Evolutionary conservation across 35 echinoderm and acorn worm genomes (phyloP), one percentile per base, ranked within the genome.

Genomic region (Holothuria glaberrima): DNA sequence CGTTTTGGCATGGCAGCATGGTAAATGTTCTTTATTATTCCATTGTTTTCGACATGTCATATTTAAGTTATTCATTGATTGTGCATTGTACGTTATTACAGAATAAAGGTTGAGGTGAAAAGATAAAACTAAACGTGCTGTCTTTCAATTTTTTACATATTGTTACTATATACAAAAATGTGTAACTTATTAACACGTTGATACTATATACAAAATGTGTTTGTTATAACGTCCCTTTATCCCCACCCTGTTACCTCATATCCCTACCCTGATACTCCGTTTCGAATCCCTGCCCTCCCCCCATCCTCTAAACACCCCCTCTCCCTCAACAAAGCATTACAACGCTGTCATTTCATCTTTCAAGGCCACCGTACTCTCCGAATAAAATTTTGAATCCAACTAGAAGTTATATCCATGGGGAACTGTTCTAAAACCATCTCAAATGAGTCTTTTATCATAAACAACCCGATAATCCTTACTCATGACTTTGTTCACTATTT

Each of bases 361-460:
- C 61, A 28, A 65, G 27, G 25, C 65, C 12, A 29, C 19, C 6
- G 25, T 17, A 75, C 71, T 36, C 28, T 38, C 27, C 34, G 12
- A 34, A 75, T 29, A 75, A 19, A 75, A 17, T 54, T 54, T 14
- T 54, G 16, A 12, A 54, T 41, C 33, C 29, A 35, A 1, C 33
- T 75, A 75, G 71, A 29, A 58, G 16, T 82, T 27, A 28, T 82
- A 82, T 26, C 78, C 78, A 82, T 5, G 26, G 13, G 78, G 48
- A 59, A 82, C 78, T 10, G 78, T 82, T 32, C 48, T 82, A 36
- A 82, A 81, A 21, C 48, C 76, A 81, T 81, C 52, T 48, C 20
- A 12, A 20, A 82, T 28, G 21, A 82, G 46, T 59, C 78, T 82
- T 59, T 82, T 58, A 22, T 82, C 78, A 36, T 82, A 82, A 58